Conservation (phyloP, 2,797 vertebrate species). For the Gymnoscopelus microlampas region DNA sequence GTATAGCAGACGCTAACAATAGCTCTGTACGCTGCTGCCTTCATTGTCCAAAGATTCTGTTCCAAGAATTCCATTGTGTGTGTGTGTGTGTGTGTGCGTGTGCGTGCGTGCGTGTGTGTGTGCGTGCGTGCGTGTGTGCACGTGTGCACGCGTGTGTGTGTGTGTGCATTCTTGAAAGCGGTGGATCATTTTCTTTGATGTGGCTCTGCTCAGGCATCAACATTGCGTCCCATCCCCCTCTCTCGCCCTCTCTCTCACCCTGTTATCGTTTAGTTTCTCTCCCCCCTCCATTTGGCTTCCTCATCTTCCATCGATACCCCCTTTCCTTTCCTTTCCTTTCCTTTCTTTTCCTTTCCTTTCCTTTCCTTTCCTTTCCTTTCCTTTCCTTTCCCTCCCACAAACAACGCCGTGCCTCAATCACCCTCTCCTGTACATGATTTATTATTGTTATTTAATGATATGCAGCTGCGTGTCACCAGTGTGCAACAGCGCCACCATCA, state of each 20-base stretch:
- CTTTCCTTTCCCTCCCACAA: conserved; percentile 13
- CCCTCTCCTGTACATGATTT: conserved; percentile 26
- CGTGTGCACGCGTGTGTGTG: conserved; percentile 3
- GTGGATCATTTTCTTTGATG: conserved; percentile 38
- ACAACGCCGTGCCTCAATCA: conserved; percentile 39
- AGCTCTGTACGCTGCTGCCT: conserved; percentile 10
- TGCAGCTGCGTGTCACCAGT: conserved; percentile 26
- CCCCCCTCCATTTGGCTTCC: neutral
- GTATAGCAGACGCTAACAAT: conserved; percentile 23
- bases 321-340: conserved; percentile 9
- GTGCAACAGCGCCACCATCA: conserved; percentile 31
- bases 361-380: conserved; percentile 1
- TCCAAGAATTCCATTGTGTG: conserved; percentile 29
- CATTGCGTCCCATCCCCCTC: conserved; percentile 11
- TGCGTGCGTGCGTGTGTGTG: conserved; percentile 16
- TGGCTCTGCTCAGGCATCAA: conserved; percentile 28
- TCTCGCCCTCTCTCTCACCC: conserved; percentile 1
- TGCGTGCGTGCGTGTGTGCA: neutral
- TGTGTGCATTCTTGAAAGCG: conserved; percentile 24
- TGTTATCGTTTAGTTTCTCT: neutral
- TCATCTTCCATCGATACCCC: neutral
- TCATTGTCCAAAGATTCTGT: conserved; percentile 20
- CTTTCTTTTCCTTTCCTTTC: conserved; percentile 12
- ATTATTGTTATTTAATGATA: conserved; percentile 56
- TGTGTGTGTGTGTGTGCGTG: neutral